Conservation (phyloP, 2,113 vertebrate genomes). For the Leucosticte australis region DNA sequence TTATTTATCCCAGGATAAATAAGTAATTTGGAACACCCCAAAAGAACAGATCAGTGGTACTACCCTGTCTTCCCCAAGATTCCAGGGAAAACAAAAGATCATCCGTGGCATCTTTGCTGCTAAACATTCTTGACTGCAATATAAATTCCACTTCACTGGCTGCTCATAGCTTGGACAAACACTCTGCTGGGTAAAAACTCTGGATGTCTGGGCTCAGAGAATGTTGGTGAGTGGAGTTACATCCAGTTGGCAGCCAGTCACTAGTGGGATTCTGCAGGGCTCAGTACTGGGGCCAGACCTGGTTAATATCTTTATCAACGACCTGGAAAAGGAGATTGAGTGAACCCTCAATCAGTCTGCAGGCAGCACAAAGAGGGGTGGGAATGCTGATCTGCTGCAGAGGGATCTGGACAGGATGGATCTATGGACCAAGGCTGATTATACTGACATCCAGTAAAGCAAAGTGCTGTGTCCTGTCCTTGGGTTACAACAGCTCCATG, state of each 20-base stretch:
- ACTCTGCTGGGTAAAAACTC: neutral
- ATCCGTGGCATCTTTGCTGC: neutral
- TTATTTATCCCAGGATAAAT: neutral
- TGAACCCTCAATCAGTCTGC: neutral
- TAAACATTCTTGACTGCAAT: neutral
- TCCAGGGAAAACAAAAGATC: neutral
- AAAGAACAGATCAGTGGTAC: neutral
- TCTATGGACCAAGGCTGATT: neutral
- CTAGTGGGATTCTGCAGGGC: neutral
- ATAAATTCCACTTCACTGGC: neutral
- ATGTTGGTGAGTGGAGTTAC: neutral
- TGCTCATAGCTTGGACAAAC: neutral
- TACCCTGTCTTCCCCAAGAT: neutral
- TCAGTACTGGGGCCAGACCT: neutral
- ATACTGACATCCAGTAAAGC: neutral
- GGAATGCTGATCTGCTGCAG: neutral
- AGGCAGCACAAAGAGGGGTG: neutral
- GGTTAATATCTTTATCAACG: neutral
- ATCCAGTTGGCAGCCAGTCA: neutral
- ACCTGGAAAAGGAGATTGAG: neutral
- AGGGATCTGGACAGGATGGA: neutral
- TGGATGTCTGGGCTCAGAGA: neutral
- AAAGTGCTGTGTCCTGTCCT: neutral
- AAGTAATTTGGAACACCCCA: neutral
- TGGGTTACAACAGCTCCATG: neutral